Evolutionary conservation across 2,888 invertebrate genomes (phyloP).

Genomic region (Drymonia ruficornis): DNA sequence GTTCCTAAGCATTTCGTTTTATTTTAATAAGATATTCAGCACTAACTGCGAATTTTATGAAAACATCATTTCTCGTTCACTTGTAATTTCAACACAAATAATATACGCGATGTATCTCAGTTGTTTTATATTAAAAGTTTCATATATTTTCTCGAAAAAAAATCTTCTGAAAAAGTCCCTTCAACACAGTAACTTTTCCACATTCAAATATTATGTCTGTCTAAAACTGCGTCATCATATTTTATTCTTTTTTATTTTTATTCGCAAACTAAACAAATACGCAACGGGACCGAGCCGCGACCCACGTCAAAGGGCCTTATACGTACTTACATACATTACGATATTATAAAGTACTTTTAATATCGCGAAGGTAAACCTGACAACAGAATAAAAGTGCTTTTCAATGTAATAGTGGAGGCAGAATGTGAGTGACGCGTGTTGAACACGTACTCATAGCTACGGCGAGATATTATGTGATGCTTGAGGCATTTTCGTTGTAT

Average conservation of each 20-base stretch:
- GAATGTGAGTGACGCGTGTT: constrained; percentile 7
- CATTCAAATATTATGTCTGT: neutral
- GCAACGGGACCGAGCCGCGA: constrained; percentile 8
- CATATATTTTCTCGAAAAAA: no score
- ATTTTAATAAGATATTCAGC: no score
- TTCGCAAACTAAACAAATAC: constrained; percentile 25
- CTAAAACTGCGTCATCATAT: constrained; percentile 15
- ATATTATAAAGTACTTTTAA: constrained; percentile 4
- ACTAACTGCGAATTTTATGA: no score
- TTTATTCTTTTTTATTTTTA: constrained; percentile 21
- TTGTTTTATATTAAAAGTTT: no score
- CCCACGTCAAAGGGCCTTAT: constrained; percentile 12
- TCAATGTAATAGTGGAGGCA: neutral
- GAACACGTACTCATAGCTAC: constrained; percentile 7
- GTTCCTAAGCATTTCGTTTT: no score
- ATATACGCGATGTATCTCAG: no score
- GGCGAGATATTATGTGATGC: neutral
- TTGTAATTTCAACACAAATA: no score
- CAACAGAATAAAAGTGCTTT: constrained; percentile 10
- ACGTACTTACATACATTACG: neutral
- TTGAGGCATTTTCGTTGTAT: no score
- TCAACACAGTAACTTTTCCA: neutral
- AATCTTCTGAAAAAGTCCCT: neutral
- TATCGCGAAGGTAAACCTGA: constrained; percentile 1
- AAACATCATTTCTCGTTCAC: no score